These are phyloP conservation scores for Chlorops oryzae DNA, from an alignment of 1,140 invertebrate genomes.

Conservation along the genomic window DNA sequence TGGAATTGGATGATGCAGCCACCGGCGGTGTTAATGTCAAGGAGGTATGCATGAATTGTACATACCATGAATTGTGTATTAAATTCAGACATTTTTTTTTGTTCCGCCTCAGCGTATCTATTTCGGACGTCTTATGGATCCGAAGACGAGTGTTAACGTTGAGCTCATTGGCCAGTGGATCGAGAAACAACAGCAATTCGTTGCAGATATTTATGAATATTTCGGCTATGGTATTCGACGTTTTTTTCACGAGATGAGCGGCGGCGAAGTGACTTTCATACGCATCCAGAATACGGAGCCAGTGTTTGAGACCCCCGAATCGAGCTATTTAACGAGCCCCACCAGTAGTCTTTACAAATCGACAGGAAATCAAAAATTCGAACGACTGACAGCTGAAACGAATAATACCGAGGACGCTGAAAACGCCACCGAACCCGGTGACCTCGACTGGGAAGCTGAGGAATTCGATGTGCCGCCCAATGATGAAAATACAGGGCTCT, in stretches of 20 bases:
- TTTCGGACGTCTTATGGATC: conserved; percentile 37
- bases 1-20: conserved; percentile 29
- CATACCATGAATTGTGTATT: neutral
- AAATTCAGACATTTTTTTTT: neutral
- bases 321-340: conserved; percentile 26
- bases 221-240: conserved; percentile 30
- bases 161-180: conserved; percentile 41
- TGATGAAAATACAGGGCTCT: conserved; percentile 21
- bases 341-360: conserved; percentile 28
- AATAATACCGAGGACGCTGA: neutral
- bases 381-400: conserved; percentile 14
- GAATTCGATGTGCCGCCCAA: conserved; percentile 6
- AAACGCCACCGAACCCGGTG: neutral
- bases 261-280: conserved; percentile 26
- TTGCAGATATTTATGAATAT: conserved; percentile 39
- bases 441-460: too few relatives aligned
- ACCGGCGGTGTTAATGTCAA: conserved; percentile 34
- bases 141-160: conserved; percentile 31
- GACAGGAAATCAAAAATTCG: conserved; percentile 13
- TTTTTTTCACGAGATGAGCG: conserved; percentile 19
- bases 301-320: conserved; percentile 33
- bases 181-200: conserved; percentile 34
- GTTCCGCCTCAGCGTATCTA: conserved; percentile 20
- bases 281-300: conserved; percentile 36
- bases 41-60: conserved; percentile 11